These are phyloP conservation scores for Drosophila putrida DNA, from an alignment of 2,888 invertebrate genomes.

Conservation along the genomic window DNA sequence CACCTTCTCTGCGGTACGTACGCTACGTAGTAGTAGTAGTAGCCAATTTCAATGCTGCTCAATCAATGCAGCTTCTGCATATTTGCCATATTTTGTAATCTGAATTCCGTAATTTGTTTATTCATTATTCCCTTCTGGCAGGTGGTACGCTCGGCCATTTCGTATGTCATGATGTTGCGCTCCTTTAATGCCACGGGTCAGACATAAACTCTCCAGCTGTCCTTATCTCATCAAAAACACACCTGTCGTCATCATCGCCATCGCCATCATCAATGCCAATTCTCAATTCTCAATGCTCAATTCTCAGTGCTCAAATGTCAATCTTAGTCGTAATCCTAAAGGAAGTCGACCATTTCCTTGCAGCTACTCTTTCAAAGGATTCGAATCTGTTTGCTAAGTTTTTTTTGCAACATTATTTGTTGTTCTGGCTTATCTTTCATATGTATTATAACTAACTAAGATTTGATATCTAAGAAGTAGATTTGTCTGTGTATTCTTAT, in stretches of 20 bases:
- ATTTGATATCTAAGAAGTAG: too few species aligned
- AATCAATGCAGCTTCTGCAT: neutral
- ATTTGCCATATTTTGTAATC: too few species aligned
- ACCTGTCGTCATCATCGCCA: neutral
- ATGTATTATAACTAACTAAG: too few species aligned
- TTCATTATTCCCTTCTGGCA: conserved; percentile 23
- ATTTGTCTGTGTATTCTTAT: too few species aligned
- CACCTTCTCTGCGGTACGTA: conserved; percentile 63
- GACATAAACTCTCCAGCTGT: conserved; percentile 1
- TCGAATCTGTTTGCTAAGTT: neutral
- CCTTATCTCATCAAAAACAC: neutral
- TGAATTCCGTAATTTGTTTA: neutral
- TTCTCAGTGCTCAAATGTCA: neutral
- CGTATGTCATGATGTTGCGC: conserved; percentile 68
- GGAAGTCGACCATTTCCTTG: neutral
- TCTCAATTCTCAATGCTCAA: neutral
- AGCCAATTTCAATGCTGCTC: too few species aligned
- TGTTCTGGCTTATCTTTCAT: too few species aligned
- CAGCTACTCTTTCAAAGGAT: neutral
- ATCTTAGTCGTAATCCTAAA: neutral
- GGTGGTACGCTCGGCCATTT: conserved; percentile 65
- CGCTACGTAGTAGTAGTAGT: too few species aligned
- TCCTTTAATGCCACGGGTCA: conserved; percentile 47
- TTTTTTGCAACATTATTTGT: neutral
- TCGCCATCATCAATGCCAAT: neutral